phyloP scores from a whole-genome alignment of 2,888 invertebrate species.

The Griposia aprilina region DNA sequence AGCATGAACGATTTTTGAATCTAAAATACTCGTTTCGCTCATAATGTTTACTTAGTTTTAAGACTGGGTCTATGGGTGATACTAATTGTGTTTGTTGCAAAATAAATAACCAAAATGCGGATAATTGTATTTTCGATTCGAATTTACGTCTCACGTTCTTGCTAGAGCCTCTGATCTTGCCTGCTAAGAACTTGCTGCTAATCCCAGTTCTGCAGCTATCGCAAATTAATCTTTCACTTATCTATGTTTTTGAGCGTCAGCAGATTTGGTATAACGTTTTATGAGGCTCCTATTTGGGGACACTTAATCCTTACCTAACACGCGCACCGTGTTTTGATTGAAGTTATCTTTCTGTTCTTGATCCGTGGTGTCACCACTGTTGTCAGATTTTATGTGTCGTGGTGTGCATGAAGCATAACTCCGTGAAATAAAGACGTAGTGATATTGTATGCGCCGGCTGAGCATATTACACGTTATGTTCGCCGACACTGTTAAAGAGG shows the following conservation, averaged over 20 bases:
- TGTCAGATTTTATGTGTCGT: conserved; percentile 51
- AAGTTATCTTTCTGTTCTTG: neutral
- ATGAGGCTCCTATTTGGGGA: neutral
- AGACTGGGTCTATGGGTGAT: neutral
- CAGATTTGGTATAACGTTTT: too few relatives aligned
- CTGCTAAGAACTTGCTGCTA: neutral
- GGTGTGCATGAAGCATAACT: conserved; percentile 59
- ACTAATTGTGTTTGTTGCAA: neutral
- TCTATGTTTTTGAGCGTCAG: neutral
- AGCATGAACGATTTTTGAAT: neutral
- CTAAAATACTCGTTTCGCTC: neutral
- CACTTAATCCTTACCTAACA: neutral
- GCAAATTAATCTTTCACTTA: neutral
- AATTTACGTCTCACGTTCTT: neutral
- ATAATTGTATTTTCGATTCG: neutral
- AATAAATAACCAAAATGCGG: neutral
- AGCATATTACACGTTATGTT: conserved; percentile 49
- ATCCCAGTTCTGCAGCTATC: neutral
- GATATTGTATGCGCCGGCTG: conserved; percentile 16
- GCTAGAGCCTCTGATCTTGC: neutral
- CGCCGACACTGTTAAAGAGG: conserved; percentile 15
- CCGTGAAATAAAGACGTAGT: conserved; percentile 59
- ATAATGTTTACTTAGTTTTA: neutral
- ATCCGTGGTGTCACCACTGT: neutral
- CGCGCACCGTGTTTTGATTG: neutral